These are phyloP conservation scores for Teleopsis dalmanni DNA, from an alignment of 1,140 invertebrate genomes.

Conservation along the genomic window DNA sequence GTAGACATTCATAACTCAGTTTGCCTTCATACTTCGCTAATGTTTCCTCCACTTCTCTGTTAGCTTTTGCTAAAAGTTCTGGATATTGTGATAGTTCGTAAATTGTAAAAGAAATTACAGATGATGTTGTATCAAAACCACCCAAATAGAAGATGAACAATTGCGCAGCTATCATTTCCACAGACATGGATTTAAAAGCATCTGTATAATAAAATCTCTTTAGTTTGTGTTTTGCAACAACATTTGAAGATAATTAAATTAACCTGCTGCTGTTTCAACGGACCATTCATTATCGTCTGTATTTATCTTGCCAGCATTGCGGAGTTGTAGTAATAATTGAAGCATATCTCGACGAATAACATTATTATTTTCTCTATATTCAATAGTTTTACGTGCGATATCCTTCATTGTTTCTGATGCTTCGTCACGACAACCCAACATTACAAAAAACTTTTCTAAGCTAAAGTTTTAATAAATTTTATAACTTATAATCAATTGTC, in stretches of 20 bases:
- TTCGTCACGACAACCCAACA: too few species aligned
- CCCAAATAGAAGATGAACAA: conserved; percentile 55
- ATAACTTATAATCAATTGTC: not conserved
- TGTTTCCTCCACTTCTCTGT: conserved; percentile 49
- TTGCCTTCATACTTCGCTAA: conserved; percentile 38
- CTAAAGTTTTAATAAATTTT: too few species aligned
- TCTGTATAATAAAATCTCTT: conserved; percentile 11
- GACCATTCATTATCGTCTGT: conserved; percentile 29
- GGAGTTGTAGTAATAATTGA: conserved; percentile 46
- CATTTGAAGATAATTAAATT: not conserved
- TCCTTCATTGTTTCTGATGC: too few species aligned
- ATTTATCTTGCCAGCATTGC: conserved; percentile 40
- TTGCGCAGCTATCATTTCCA: conserved; percentile 49
- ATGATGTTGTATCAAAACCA: conserved; percentile 61
- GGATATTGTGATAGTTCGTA: conserved; percentile 52
- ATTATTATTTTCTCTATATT: too few species aligned
- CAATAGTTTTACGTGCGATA: too few species aligned
- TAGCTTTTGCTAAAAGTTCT: conserved; percentile 50
- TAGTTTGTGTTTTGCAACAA: too few species aligned
- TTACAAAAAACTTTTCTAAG: too few species aligned
- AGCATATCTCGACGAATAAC: conserved; percentile 48
- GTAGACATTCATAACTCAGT: conserved; percentile 47
- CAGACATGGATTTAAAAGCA: conserved; percentile 24
- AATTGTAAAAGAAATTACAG: conserved; percentile 49
- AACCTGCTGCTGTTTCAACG: conserved; percentile 22